Conservation (phyloP, 2,113 vertebrate genomes). For the Cynoglossus semilaevis region DNA sequence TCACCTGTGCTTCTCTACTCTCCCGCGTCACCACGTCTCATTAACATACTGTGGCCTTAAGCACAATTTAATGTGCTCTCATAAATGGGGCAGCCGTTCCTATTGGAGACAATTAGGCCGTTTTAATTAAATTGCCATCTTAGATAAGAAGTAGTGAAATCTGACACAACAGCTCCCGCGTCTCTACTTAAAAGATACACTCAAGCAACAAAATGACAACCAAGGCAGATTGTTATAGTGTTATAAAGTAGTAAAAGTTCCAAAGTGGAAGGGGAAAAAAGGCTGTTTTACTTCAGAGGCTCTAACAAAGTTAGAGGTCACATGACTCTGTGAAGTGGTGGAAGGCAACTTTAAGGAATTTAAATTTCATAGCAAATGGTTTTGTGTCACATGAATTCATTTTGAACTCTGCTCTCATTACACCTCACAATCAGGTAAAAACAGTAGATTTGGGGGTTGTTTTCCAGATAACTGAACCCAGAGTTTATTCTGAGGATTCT, state of each 20-base stretch:
- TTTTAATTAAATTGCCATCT: slow-evolving; percentile 3
- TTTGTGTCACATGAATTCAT: too few species aligned
- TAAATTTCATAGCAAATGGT: too few species aligned
- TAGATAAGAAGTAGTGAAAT: slow-evolving; percentile 1
- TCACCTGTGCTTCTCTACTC: neutral
- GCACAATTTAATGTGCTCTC: neutral
- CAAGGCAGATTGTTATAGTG: too few species aligned
- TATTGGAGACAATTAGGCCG: neutral
- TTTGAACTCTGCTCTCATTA: too few species aligned
- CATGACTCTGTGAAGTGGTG: too few species aligned
- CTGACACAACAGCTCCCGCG: neutral
- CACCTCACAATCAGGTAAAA: too few species aligned
- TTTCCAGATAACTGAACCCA: slow-evolving; percentile 61
- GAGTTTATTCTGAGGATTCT: slow-evolving; percentile 22
- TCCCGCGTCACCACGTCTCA: neutral
- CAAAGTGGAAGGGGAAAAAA: too few species aligned
- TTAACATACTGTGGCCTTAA: neutral
- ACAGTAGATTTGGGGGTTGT: too few species aligned
- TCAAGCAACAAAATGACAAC: neutral
- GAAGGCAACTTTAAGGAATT: too few species aligned
- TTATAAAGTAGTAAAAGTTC: too few species aligned
- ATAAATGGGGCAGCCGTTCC: neutral
- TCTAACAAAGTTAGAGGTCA: too few species aligned
- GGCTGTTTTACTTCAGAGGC: too few species aligned
- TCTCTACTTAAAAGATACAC: neutral